These are phyloP conservation scores for Polyodon spathula DNA, from an alignment of 2,113 vertebrate species.

Conservation along the genomic window DNA sequence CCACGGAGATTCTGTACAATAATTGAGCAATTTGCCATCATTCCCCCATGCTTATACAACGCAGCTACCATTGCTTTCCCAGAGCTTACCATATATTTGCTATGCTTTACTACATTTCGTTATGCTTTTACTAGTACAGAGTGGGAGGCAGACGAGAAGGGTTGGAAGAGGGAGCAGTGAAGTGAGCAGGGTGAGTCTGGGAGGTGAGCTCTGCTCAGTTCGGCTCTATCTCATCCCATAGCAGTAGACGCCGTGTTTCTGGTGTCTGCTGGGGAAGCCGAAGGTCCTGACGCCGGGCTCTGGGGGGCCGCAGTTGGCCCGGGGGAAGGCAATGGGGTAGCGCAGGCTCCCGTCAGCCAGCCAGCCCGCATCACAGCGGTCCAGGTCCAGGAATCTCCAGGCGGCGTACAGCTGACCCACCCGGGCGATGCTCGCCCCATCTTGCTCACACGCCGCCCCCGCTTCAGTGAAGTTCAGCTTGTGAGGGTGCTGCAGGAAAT, in stretches of 20 bases:
- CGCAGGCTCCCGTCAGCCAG: conserved; percentile 78
- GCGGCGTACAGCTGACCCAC: conserved; percentile 82
- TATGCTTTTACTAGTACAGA: no score
- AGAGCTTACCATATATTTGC: no score
- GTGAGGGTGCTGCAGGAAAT: conserved; percentile 53
- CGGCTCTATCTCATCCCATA: no score
- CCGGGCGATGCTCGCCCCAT: conserved; percentile 59
- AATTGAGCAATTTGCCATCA: no score
- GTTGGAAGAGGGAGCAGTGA: no score
- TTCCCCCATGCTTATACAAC: no score
- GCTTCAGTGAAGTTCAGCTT: conserved; percentile 72
- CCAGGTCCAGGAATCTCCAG: conserved; percentile 73
- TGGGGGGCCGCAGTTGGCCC: conserved; percentile 59
- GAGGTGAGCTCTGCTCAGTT: no score
- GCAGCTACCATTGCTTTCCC: no score
- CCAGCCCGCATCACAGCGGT: conserved; percentile 81
- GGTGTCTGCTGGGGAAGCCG: conserved; percentile 62
- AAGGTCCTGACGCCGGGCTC: conserved; percentile 76
- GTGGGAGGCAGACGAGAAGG: no score
- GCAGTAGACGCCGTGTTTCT: conserved; percentile 75
- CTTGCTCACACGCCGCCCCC: conserved; percentile 56
- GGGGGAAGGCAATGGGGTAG: conserved; percentile 68
- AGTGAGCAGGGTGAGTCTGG: no score
- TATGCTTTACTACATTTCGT: no score
- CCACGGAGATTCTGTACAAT: no score